Evolutionary conservation across 1,140 invertebrate genomes (phyloP).

Genomic region (Nomia melanderi): DNA sequence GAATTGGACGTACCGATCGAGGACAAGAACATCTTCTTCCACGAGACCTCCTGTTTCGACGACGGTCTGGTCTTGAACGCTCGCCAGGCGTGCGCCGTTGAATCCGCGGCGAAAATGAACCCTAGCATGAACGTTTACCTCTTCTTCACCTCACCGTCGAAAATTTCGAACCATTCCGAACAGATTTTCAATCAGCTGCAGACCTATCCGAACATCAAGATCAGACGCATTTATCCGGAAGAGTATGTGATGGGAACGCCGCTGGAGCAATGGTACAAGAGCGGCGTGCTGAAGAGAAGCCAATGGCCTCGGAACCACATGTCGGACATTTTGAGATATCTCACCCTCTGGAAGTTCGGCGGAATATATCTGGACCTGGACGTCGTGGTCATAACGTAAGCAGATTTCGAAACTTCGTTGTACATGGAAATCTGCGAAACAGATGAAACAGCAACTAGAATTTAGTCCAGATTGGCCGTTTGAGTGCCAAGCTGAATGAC

Average conservation of each 20-base stretch:
- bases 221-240: slow-evolving; percentile 74
- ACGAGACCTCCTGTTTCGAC: slow-evolving; percentile 82
- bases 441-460: too few relatives aligned
- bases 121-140: slow-evolving; percentile 82
- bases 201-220: slow-evolving; percentile 82
- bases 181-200: slow-evolving; percentile 77
- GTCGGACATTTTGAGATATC: slow-evolving; percentile 86
- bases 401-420: background rate
- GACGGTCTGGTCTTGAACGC: slow-evolving; percentile 77
- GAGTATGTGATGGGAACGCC: slow-evolving; percentile 84
- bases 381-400: slow-evolving; percentile 84
- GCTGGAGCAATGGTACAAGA: slow-evolving; percentile 83
- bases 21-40: slow-evolving; percentile 82
- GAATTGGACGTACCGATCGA: background rate
- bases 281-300: slow-evolving; percentile 81
- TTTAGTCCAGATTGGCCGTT: too few relatives aligned
- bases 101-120: slow-evolving; percentile 85
- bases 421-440: too few relatives aligned
- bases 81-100: slow-evolving; percentile 85
- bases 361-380: slow-evolving; percentile 91
- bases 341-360: slow-evolving; percentile 88
- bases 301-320: slow-evolving; percentile 83
- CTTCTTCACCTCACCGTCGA: slow-evolving; percentile 81
- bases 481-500: too few relatives aligned
- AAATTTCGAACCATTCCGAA: slow-evolving; percentile 69